These are phyloP conservation scores for Chiroxiphia lanceolata DNA, from an alignment of 2,797 vertebrate genomes.

Conservation along the genomic window DNA sequence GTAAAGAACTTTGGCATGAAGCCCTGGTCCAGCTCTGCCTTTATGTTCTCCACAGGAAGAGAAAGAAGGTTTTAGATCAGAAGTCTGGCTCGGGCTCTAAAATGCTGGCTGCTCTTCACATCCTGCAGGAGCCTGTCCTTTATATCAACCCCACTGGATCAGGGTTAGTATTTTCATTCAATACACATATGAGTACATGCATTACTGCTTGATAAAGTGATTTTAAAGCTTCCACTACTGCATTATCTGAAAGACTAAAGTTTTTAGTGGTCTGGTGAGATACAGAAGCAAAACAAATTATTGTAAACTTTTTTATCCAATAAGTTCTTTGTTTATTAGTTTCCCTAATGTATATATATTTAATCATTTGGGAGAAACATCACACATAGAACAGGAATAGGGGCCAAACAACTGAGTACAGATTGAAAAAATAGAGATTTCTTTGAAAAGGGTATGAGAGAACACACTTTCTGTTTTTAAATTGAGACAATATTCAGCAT, in stretches of 20 bases:
- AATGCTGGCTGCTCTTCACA: neutral
- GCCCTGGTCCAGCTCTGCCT: neutral
- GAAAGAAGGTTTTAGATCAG: neutral
- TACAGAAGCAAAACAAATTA: neutral
- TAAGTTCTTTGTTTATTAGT: neutral
- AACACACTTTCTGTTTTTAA: neutral
- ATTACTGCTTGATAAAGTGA: neutral
- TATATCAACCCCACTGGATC: rapidly evolving
- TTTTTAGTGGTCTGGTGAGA: neutral
- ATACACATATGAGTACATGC: neutral
- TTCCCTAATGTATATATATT: neutral
- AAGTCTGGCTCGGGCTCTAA: neutral
- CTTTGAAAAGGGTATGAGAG: neutral
- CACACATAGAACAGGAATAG: neutral
- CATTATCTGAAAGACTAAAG: neutral
- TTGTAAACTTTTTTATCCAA: neutral
- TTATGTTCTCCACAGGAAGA: neutral
- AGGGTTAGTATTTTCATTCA: neutral
- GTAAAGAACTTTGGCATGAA: neutral
- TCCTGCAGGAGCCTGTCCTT: rapidly evolving
- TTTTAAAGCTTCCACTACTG: neutral
- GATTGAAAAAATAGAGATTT: neutral
- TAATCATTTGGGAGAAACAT: neutral
- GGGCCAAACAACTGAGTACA: neutral
- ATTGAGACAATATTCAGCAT: neutral